Base-by-base conservation (phyloP, 2,888 invertebrate genomes). In the Leptopilina drosophilae region DNA sequence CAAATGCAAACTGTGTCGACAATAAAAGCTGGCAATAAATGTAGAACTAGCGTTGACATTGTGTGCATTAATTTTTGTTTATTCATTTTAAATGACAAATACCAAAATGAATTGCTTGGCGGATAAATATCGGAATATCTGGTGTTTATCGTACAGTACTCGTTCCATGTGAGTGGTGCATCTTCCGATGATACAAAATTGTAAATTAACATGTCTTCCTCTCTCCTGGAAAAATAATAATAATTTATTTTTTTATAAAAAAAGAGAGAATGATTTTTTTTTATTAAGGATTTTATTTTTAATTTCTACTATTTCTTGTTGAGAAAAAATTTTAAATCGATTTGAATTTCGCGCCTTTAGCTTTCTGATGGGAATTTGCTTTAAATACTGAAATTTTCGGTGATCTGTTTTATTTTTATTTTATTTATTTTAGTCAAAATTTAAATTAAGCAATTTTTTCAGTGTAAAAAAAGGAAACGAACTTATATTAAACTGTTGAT, bases 101-200 rank as follows among this genome's bases (percentile, higher is more conserved):
- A 94, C 95, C 95, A 95, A 0, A 94, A 90, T 8, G 93, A 92
- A 56, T 92, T 93, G 0, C 92, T 92, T 49, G 94, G 90, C 0
- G 95, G 94, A 80, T 93, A 93, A 0, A 91, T 85, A 14, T 92
- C 86, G 0, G 94, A 93, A 80, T 94, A 93, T 9, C 91, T 90
- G 85, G 94, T 83, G 82, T 94, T 94, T 5, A 93, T 89, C 0
- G 89, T 80, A 86, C 92, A 90, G 86, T 96, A 96, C 67, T 95
- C 93, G 0, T 93, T 94, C 98, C 98, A 99, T 0, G 95, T 95
- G 64, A 98, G 92, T 1, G 95, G 95, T 88, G 97, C 97, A 81
- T 96, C 94, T 1, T 93, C 93, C 0, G 97, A 96, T 0, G 98
- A 96, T 2, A 97, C 96, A 90, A 95, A 97, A 92, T 98, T 98